Base-by-base conservation (phyloP, 2,113 vertebrate genomes). In the Hystrix cristata region DNA sequence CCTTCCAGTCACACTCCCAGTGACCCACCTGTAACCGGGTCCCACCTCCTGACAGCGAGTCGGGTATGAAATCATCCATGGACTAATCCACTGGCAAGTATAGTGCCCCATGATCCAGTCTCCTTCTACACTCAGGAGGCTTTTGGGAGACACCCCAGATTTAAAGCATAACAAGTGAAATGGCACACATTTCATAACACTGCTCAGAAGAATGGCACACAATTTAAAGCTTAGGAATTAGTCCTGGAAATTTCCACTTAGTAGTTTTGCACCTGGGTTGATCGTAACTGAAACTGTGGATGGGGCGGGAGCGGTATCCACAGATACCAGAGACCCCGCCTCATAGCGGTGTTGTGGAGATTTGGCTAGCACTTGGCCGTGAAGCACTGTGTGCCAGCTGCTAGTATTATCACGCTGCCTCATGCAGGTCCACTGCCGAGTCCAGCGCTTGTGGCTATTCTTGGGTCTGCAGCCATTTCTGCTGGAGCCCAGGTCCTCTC, bases 391-490 rank as follows among this genome's bases (percentile, higher is more conserved):
- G 34, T 59, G 59, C 19, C 19, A 6, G 16, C 16, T 0, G 0
- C 60, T 27, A 0, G 43, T 6, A 6, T 29, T 46, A 0, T 46
- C 4, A 34, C 19, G 18, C 46, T 29, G 21, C 29, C 57, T 13
- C 13, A 27, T 0, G 27, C 2, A 7, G 31, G 34, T 14, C 34
- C 3, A 3, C 60, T 43, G n/a, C 79, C 51, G 0, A 53, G 21
- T 13, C 38, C 53, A 29, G n/a, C 23, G 3, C n/a, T 11, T 74
- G 27, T 46, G 62, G 51, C n/a, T 29, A 3, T 65, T 91, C 51
- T 55, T 1, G 1, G 60, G n/a, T n/a, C 69, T n/a, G 25, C 9
- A 13, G 65, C 23, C 46, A 7, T 59, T 88, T 82, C 74, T 27
- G 6, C 14, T n/a, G 21, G 65, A 95, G 59, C 46, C 55, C 64